Percentiles rank a stretch among this genome's conserved stretches.
Evolutionary conservation across 2,113 vertebrate genomes (phyloP).

Genomic region (Stomatorhinus ivindoensis): DNA sequence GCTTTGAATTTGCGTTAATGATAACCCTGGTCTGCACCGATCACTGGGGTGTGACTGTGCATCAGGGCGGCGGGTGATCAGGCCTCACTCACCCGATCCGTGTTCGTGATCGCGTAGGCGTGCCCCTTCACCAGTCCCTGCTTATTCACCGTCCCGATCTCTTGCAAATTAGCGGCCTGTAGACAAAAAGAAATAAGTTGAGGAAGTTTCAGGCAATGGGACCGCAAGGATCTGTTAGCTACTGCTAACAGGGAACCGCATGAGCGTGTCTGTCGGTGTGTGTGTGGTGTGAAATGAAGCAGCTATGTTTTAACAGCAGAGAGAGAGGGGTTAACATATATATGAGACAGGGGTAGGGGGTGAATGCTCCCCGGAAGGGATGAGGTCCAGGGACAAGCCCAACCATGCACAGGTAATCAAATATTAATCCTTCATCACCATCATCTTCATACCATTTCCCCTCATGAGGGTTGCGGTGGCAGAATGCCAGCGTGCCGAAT

Average conservation of each 20-base stretch:
- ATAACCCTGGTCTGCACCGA: not conserved
- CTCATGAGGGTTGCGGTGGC: not conserved
- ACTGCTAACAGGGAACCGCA: not conserved
- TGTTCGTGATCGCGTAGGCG: conserved; percentile 64
- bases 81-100: conserved; percentile 43
- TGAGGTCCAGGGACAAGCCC: not conserved
- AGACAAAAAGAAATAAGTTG: not conserved
- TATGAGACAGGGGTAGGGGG: not conserved
- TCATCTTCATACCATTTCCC: not conserved
- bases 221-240: not conserved
- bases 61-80: not conserved
- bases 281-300: not conserved
- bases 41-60: not conserved
- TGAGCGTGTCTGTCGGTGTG: not conserved
- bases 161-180: conserved; percentile 49
- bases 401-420: not conserved
- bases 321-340: not conserved
- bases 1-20: not conserved
- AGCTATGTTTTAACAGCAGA: not conserved
- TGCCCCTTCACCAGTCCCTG: conserved; percentile 63
- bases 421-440: not conserved
- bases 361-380: not conserved
- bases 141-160: conserved; percentile 52
- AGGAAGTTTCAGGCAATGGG: not conserved
- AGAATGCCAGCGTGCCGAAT: not conserved